Base-by-base conservation (phyloP, 2,888 invertebrate species). In the Aphrophora alni region DNA sequence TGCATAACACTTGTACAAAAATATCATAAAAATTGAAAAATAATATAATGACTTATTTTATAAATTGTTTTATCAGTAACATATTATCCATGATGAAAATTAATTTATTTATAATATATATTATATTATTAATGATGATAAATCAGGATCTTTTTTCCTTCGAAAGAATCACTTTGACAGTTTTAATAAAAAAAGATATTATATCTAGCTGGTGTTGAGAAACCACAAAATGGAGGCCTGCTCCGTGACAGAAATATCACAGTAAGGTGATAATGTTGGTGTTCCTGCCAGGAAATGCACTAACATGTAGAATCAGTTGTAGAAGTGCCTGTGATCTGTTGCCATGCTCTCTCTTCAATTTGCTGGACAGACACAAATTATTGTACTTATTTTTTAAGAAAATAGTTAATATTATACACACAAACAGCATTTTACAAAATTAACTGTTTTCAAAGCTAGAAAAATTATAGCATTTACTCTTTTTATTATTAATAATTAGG, bases 311-410 rank as follows among this genome's bases (percentile, higher is more conserved):
- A 82, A 77, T 83, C 83, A n/a, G 83, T 81, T 33, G 76, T 81
- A 2, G 83, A 83, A 80, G 81, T 82, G 69, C 83, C 83, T 44
- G 80, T 83, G 77, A 84, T 84, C 77, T 84, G 74, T 78, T 82
- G 81, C 83, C 81, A 82, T 33, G 82, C 84, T 82, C 82, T 84
- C 81, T 83, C 83, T 83, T 84, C 84, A 82, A 84, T 84, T 83
- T 83, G 82, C 84, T 84, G 72, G 59, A 84, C 27, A 81, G 73
- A 69, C 21, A 59, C n/a, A 59, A n/a, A 59, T 59, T 59, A 59
- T 59, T 59, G 4, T 59, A 10, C 59, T 59, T 21, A 21, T 21
- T 44, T n/a, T n/a, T n/a, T n/a, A n/a, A n/a, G n/a, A n/a, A n/a
- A n/a, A n/a, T n/a, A n/a, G n/a, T n/a, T n/a, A n/a, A n/a, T n/a